Conservation (phyloP, 2,888 invertebrate species). For the Lasioglossum leucozonium region DNA sequence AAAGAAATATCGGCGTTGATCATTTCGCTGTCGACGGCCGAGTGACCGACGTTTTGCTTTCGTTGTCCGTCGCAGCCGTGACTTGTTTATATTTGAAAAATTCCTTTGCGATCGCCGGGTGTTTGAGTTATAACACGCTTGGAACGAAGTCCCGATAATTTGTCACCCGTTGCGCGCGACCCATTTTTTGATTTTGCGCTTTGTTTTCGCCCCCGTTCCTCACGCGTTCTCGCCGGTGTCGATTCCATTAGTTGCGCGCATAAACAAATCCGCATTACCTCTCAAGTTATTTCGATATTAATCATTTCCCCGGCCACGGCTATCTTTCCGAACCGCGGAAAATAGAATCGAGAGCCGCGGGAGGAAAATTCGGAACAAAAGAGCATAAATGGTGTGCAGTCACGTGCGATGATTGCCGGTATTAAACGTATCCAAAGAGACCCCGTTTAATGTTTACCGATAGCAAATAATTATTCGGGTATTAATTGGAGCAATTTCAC, state of each 20-base stretch:
- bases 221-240: not conserved
- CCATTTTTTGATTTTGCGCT: slow-evolving; percentile 24
- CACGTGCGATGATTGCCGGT: not conserved
- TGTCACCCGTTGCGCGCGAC: slow-evolving; percentile 27
- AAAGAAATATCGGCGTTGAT: slow-evolving; percentile 24
- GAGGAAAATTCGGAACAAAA: not conserved
- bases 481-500: not conserved
- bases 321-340: not conserved
- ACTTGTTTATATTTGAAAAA: slow-evolving; percentile 46
- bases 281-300: slow-evolving; percentile 26
- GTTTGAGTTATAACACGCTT: slow-evolving; percentile 40
- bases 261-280: slow-evolving; percentile 43
- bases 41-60: slow-evolving; percentile 34
- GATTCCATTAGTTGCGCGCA: slow-evolving; percentile 34
- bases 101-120: slow-evolving; percentile 23
- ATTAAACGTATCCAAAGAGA: not conserved
- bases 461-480: not conserved
- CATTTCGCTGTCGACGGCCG: slow-evolving; percentile 16
- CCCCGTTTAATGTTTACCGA: not conserved
- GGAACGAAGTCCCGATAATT: slow-evolving; percentile 42
- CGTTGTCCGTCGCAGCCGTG: slow-evolving; percentile 1
- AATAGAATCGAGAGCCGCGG: not conserved
- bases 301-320: slow-evolving; percentile 24
- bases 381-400: not conserved
- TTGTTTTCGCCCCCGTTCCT: slow-evolving; percentile 3